Evolutionary conservation across 2,888 invertebrate species (phyloP).

Genomic region (Sesamia inferens): DNA sequence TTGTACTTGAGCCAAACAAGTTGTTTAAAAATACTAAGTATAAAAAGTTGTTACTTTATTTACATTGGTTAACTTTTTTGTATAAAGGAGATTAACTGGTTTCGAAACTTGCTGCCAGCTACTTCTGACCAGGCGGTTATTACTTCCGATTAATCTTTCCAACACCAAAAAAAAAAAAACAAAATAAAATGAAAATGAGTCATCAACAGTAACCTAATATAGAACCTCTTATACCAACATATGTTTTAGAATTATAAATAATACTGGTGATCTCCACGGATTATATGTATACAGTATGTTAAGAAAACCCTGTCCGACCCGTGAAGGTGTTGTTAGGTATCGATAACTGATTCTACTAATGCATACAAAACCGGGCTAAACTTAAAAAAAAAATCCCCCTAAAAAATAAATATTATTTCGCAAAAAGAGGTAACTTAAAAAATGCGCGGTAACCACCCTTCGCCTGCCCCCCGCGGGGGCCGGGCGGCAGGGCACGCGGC

Average conservation of each 20-base stretch:
- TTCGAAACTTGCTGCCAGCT: slow-evolving; percentile 25
- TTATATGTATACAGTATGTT: not conserved
- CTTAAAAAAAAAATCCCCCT: no score
- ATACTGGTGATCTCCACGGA: not conserved
- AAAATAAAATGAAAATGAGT: not conserved
- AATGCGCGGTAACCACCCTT: no score
- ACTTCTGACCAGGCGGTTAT: slow-evolving; percentile 25
- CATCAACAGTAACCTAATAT: not conserved
- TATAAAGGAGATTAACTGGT: slow-evolving; percentile 37
- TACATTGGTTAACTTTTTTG: slow-evolving; percentile 32
- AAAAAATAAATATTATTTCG: no score
- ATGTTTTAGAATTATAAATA: not conserved
- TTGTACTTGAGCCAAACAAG: slow-evolving; percentile 30
- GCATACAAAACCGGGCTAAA: no score
- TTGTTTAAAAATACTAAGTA: slow-evolving; percentile 34
- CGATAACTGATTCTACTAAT: no score
- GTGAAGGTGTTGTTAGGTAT: no score
- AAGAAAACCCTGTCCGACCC: no score
- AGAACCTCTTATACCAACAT: not conserved
- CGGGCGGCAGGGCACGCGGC: no score
- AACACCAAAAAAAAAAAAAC: not conserved
- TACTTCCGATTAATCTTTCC: slow-evolving; percentile 38
- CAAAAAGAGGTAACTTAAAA: no score
- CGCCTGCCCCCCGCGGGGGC: no score
- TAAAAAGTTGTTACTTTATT: slow-evolving; percentile 40